Base-by-base conservation (phyloP, 2,797 vertebrate genomes). In the Morelia viridis region DNA sequence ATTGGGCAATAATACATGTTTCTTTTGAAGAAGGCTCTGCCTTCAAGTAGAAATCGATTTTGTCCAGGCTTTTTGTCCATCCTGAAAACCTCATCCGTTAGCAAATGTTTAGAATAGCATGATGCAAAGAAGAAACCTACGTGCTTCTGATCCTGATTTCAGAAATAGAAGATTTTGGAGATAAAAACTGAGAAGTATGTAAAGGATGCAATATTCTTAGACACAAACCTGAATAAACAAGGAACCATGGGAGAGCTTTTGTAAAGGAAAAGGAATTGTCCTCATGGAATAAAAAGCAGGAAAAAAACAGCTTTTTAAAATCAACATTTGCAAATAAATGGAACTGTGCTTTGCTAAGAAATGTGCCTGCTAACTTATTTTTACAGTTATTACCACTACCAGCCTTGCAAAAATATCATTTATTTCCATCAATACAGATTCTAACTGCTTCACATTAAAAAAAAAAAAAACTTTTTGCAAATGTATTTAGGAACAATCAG, bases 341-440 rank as follows among this genome's bases (percentile, higher is more conserved):
- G 31, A 13, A 56, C 83, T 5, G n/a, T 7, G 0, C 0, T 6
- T 71, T 93, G 12, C 13, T 8, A 6, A 26, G 88, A 50, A 11
- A 0, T 9, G 5, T 46, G 1, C 31, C 71, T 90, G 76, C 24
- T 35, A 92, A n/a, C n/a, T 60, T 86, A 0, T 12, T n/a, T 90
- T 71, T 28, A 46, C 46, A 90, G 56, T 68, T 89, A 85, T 88
- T 87, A 87, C 1, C 13, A 26, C 65, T 58, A 80, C 13, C 31
- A 22, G 8, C 31, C 11, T 89, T 56, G 22, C 35, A 71, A 68
- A 5, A 68, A 19, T 57, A 22, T 88, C 5, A 46, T 85, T 88
- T 62, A 62, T 91, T 89, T 93, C n/a, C 58, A 92, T 41, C 31
- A 71, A 68, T 90, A 17, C 85, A 61, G 64, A 90, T 35, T n/a